phyloP scores from a whole-genome alignment of 2,113 vertebrate genomes.

The Anoplopoma fimbria region DNA sequence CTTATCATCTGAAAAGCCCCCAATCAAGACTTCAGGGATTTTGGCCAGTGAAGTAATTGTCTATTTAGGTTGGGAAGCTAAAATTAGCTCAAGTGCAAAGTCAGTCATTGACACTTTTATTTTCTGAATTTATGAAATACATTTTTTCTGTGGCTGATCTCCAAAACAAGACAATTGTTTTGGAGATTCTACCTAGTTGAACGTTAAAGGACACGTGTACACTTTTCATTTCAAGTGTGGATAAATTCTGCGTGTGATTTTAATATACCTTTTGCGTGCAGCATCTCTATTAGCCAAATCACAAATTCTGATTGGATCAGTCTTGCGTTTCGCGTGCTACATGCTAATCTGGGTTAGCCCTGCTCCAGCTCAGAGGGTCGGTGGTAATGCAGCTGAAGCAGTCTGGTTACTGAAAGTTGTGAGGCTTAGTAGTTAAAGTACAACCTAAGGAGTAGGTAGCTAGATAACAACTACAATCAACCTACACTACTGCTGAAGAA shows the following conservation, averaged over 20 bases:
- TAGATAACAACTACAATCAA: neutral
- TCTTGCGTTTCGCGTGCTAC: neutral
- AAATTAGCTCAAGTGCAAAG: neutral
- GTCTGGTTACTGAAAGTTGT: too few relatives aligned
- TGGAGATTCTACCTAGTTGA: neutral
- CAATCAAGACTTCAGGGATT: constrained; percentile 1
- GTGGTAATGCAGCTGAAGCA: neutral
- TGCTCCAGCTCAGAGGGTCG: neutral
- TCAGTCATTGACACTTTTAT: too few relatives aligned
- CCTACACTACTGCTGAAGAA: neutral
- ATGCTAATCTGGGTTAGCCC: neutral
- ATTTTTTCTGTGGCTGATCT: too few relatives aligned
- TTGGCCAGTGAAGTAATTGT: neutral
- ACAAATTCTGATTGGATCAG: neutral
- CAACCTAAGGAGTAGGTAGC: neutral
- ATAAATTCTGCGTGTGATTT: too few relatives aligned
- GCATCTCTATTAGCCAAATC: neutral
- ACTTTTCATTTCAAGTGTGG: neutral
- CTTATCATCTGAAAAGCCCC: constrained; percentile 1
- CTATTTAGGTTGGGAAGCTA: too few relatives aligned
- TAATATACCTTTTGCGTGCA: neutral
- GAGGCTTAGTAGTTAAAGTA: neutral
- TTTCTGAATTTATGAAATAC: too few relatives aligned
- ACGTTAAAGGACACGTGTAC: neutral
- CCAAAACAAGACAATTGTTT: too few relatives aligned